These are phyloP conservation scores for Leptinotarsa haldemani DNA, from an alignment of 2,888 invertebrate genomes.

Conservation along the genomic window DNA sequence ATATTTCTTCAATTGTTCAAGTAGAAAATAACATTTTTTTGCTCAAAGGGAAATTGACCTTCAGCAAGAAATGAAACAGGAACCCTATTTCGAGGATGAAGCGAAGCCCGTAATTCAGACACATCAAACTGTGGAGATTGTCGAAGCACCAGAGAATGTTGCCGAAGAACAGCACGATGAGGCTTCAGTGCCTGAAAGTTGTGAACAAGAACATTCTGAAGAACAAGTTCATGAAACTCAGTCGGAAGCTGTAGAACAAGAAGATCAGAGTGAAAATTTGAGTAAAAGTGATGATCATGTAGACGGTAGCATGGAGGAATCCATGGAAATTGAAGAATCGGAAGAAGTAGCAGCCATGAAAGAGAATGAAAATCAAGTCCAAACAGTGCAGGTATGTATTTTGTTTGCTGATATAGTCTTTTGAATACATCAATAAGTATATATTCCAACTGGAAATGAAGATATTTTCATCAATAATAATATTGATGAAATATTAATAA, in stretches of 20 bases:
- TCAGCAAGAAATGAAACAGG: constrained; percentile 54
- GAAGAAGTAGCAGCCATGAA: constrained; percentile 22
- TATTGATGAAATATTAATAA: no score
- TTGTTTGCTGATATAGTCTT: no score
- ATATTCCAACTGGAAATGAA: no score
- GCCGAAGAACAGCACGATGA: background rate
- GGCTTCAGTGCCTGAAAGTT: constrained; percentile 1
- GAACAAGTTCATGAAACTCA: background rate
- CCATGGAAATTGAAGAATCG: constrained; percentile 50
- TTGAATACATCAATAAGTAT: no score
- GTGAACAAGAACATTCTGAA: constrained; percentile 22
- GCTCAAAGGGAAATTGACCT: constrained; percentile 41
- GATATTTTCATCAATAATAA: no score
- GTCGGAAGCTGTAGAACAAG: background rate
- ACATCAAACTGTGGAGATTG: constrained; percentile 20
- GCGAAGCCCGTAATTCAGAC: constrained; percentile 42
- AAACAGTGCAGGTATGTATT: constrained; percentile 19
- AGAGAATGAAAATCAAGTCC: constrained; percentile 30
- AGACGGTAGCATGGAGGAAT: constrained; percentile 41
- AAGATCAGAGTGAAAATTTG: constrained; percentile 6
- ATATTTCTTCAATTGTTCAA: constrained; percentile 32
- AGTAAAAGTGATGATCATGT: constrained; percentile 32
- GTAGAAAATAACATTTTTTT: background rate
- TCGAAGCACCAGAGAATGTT: constrained; percentile 3
- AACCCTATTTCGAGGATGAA: constrained; percentile 54